These are phyloP conservation scores for Pogonomyrmex californicus DNA, from an alignment of 1,140 invertebrate species.

Conservation along the genomic window DNA sequence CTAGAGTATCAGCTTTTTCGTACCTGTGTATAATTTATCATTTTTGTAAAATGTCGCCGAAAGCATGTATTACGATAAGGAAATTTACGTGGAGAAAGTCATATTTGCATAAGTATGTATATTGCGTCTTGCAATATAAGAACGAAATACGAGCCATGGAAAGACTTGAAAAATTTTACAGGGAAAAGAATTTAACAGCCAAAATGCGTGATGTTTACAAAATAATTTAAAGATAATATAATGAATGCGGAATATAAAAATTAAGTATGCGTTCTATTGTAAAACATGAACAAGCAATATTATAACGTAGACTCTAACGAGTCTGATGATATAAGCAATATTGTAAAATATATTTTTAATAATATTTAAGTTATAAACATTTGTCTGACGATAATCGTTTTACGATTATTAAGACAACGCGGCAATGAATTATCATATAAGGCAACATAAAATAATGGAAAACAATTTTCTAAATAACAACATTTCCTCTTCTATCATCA, in stretches of 20 bases:
- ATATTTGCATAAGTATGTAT: neutral
- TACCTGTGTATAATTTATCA: constrained; percentile 52
- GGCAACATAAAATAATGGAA: neutral
- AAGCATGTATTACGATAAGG: neutral
- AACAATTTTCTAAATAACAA: constrained; percentile 43
- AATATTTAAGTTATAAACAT: constrained; percentile 16
- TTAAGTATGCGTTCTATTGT: neutral
- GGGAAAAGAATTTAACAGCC: constrained; percentile 19
- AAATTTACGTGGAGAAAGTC: neutral
- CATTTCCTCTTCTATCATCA: neutral
- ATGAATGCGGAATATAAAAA: neutral
- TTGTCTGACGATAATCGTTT: constrained; percentile 20
- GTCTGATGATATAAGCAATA: constrained; percentile 33
- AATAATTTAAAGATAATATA: constrained; percentile 1
- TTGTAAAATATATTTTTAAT: constrained; percentile 16
- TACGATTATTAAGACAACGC: constrained; percentile 5
- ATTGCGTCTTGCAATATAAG: neutral
- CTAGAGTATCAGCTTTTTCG: constrained; percentile 19
- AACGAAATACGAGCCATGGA: neutral
- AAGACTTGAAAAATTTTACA: constrained; percentile 3
- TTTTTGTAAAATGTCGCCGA: constrained; percentile 21
- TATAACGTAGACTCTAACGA: constrained; percentile 1
- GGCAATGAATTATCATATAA: constrained; percentile 46
- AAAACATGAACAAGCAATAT: constrained; percentile 40
- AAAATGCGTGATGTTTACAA: neutral